Conservation (phyloP, 2,113 vertebrate species). For the Otocyon megalotis region DNA sequence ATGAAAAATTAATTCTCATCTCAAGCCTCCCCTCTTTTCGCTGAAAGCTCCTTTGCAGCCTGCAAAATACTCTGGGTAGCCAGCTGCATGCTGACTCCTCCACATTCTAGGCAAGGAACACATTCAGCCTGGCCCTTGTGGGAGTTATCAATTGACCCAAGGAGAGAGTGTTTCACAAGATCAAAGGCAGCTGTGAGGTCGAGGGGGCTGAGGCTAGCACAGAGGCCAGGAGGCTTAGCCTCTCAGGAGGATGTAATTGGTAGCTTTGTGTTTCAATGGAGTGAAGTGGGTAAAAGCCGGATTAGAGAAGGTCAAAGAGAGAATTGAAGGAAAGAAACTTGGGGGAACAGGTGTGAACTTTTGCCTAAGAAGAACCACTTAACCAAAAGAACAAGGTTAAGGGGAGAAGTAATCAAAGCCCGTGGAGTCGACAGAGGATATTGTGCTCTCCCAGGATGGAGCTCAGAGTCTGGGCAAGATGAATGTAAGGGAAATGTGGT, state of each 20-base stretch:
- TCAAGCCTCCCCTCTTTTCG: background rate
- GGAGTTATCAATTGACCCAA: background rate
- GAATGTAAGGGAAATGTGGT: background rate
- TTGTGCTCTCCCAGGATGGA: background rate
- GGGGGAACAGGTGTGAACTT: conserved; percentile 20
- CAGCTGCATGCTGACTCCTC: background rate
- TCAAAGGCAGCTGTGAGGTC: conserved; percentile 51
- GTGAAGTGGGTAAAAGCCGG: conserved; percentile 65
- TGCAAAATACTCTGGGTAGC: background rate
- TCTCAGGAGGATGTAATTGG: conserved; percentile 48
- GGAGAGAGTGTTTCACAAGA: background rate
- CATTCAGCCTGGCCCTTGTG: background rate
- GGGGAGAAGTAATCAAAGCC: background rate
- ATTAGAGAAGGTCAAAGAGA: conserved; percentile 78
- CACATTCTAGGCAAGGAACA: background rate
- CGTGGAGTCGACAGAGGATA: background rate
- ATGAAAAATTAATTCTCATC: conserved; percentile 61
- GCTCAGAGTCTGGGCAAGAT: background rate
- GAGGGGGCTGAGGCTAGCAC: background rate
- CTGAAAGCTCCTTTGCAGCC: conserved; percentile 21
- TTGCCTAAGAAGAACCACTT: conserved; percentile 44
- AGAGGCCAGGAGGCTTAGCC: conserved; percentile 6
- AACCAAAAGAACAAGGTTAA: conserved; percentile 51
- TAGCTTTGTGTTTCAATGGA: conserved; percentile 58
- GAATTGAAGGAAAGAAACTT: conserved; percentile 67